Conservation (phyloP, 2,888 invertebrate genomes). For the Nemoura dubitans region DNA sequence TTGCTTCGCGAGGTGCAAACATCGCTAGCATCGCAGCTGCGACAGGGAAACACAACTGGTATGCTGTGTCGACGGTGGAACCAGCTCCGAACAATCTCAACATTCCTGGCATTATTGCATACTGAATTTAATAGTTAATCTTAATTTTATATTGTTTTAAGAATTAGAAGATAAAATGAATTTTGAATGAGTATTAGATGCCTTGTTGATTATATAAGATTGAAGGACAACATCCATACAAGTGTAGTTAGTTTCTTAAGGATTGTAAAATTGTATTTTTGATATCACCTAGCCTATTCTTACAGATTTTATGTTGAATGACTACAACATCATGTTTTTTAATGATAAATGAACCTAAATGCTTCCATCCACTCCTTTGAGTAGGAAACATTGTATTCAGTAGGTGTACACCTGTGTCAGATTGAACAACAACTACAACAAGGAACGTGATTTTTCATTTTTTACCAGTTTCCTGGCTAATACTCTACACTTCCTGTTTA, state of each 20-base stretch:
- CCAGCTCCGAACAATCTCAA: conserved; percentile 28
- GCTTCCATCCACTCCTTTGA: too few relatives aligned
- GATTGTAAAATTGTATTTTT: not conserved
- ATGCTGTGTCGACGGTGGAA: conserved; percentile 57
- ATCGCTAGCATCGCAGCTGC: conserved; percentile 57
- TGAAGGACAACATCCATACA: not conserved
- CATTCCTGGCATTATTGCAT: conserved; percentile 45
- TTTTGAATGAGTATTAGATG: not conserved
- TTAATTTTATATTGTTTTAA: not conserved
- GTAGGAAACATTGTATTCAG: too few relatives aligned
- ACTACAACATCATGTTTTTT: too few relatives aligned
- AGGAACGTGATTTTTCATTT: too few relatives aligned
- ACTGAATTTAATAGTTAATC: conserved; percentile 21
- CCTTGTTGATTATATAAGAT: not conserved
- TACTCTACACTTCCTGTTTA: too few relatives aligned
- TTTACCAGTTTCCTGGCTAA: too few relatives aligned
- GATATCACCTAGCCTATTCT: not conserved
- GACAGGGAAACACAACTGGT: conserved; percentile 56
- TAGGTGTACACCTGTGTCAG: too few relatives aligned
- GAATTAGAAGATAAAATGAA: not conserved
- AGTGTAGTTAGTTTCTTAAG: not conserved
- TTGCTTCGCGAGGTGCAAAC: conserved; percentile 55
- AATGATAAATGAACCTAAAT: too few relatives aligned
- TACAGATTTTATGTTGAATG: too few relatives aligned
- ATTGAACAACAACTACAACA: too few relatives aligned